These are phyloP conservation scores for Danio aesculapii DNA, from an alignment of 2,797 vertebrate genomes.

Conservation along the genomic window DNA sequence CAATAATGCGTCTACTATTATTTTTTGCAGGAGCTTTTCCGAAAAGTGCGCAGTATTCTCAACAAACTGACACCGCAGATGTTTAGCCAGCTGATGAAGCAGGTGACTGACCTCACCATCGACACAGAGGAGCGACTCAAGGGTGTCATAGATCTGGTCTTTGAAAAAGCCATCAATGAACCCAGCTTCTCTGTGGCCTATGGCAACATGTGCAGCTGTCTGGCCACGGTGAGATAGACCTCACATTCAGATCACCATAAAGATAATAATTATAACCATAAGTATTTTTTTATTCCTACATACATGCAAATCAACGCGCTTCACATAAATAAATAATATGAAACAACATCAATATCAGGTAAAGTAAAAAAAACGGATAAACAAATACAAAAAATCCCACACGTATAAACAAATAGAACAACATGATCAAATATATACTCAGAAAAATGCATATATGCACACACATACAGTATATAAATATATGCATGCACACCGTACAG, in stretches of 20 bases:
- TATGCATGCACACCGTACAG: too few relatives aligned
- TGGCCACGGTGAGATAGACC: constrained; percentile 81
- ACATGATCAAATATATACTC: too few relatives aligned
- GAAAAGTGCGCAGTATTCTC: constrained; percentile 89
- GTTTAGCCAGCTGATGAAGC: constrained; percentile 91
- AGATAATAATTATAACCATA: too few relatives aligned
- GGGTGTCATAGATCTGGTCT: constrained; percentile 90
- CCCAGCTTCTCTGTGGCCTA: constrained; percentile 90
- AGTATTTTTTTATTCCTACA: too few relatives aligned
- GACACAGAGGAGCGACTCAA: constrained; percentile 90
- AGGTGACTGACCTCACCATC: constrained; percentile 88
- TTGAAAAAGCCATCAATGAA: constrained; percentile 90
- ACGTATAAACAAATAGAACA: too few relatives aligned
- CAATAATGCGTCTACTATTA: background rate
- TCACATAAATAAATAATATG: too few relatives aligned
- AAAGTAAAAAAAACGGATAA: too few relatives aligned
- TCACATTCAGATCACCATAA: background rate
- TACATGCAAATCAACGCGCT: too few relatives aligned
- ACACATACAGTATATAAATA: too few relatives aligned
- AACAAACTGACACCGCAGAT: constrained; percentile 91
- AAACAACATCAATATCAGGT: too few relatives aligned
- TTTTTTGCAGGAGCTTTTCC: constrained; percentile 83
- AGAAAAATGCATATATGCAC: too few relatives aligned
- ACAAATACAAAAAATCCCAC: too few relatives aligned
- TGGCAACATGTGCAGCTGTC: constrained; percentile 90